Base-by-base conservation (phyloP, 2,888 invertebrate species). In the Apoderus coryli region DNA sequence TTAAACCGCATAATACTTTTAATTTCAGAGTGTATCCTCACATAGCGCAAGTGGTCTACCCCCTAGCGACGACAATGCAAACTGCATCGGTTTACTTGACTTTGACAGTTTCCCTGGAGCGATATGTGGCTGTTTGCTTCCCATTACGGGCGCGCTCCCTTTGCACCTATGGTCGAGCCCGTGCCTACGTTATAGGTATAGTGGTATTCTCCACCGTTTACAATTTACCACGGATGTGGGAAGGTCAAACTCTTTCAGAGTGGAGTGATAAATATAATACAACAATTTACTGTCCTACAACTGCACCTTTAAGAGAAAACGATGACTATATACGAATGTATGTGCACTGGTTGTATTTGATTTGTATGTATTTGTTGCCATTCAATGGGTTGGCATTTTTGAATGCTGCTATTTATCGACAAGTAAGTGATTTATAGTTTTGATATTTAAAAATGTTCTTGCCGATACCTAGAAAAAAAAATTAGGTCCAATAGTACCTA, bases 51-150 rank as follows among this genome's bases (percentile, higher is more conserved):
- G 68, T 73, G 42, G 69, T 82, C 14, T 88, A 75, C 56, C 90
- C 92, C 10, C 56, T 90, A 22, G 88, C 84, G 4, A 72, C 82
- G 55, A 79, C 79, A 12, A 80, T 85, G 31, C 90, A 95, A 61
- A 90, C 92, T 39, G 85, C 88, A 36, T 89, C 92, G 29, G 88
- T 90, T 32, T 95, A 93, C 64, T 68, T 95, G 50, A 82, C 81
- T 25, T 65, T 82, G 36, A 88, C 86, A 39, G 86, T 92, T 33
- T 89, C 90, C 1, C 64, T 90, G 47, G 93, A 93, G 57, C 71
- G 95, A 31, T 96, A 90, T 64, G 88, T 93, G 38, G 92, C 92
- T 3, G 86, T 88, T 16, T 86, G 86, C 52, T 84, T 84, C 53
- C 93, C 93, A 1, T 64, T 95, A 29, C 71, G 75, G 39, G 90